Base-by-base conservation (phyloP, 2,888 invertebrate genomes). In the Thereva unica region DNA sequence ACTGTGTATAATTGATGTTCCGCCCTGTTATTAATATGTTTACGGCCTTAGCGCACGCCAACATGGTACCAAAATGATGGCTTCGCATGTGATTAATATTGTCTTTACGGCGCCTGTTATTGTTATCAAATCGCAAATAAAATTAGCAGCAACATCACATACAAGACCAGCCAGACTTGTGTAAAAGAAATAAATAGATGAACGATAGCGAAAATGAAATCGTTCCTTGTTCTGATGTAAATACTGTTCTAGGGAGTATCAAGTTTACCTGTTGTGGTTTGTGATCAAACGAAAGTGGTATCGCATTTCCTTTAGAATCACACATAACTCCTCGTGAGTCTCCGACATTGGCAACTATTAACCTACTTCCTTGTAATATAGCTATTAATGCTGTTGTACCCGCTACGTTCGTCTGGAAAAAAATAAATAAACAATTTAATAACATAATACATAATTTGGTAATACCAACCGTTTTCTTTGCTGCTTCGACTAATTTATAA, bases 321-420 rank as follows among this genome's bases (percentile, higher is more conserved):
- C 95, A 96, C 90, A 97, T 93, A 0, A 97, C 96, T 38, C 95
- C 97, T 71, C 97, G 84, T 0, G 97, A 97, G 80, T 97, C 97
- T 4, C 97, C 97, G 35, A 97, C 96, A 84, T 97, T 97, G 9
- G 96, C 97, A 37, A 97, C 95, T 71, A 92, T 89, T 70, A 97
- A 82, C 74, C 89, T 86, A 73, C 89, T 87, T 47, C 87, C 89
- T 78, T 95, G 92, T 72, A 97, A 83, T 10, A 97, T 82, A 38
- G 95, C 96, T 73, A 97, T 90, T 52, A 97, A 82, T 3, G 95
- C 95, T 37, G 97, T 97, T 34, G 96, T 95, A 10, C 97, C 97
- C 78, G 87, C 89, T 34, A 89, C 88, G 80, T 89, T 87, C 76
- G 87, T 83, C 76, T 83, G 63, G 8, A 74, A 72, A 52, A 68